phyloP scores from a whole-genome alignment of 2,113 vertebrate genomes.

The Ictidomys tridecemlineatus region DNA sequence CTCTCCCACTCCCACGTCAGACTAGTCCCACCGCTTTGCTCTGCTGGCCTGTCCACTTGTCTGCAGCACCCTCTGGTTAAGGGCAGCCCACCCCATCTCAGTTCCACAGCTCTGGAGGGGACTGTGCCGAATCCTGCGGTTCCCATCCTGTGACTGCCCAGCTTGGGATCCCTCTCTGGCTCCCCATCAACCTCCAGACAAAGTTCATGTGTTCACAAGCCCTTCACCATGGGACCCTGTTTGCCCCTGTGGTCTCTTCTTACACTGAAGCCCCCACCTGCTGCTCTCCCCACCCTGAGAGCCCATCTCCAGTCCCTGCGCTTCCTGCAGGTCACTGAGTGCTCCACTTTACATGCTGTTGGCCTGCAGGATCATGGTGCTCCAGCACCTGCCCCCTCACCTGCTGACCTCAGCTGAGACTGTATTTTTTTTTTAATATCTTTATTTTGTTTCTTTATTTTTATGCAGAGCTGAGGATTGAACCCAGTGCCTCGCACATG shows the following conservation, averaged over 20 bases:
- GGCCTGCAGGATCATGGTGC: neutral
- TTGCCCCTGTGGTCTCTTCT: neutral
- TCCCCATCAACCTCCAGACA: neutral
- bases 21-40: neutral
- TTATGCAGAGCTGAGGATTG: no score
- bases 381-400: neutral
- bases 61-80: neutral
- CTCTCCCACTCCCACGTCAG: neutral
- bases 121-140: no score
- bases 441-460: no score
- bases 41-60: neutral
- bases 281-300: no score
- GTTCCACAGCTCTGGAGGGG: neutral
- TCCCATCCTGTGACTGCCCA: neutral
- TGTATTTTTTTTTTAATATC: no score
- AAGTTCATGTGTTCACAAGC: neutral
- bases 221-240: accelerated
- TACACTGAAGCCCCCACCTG: neutral
- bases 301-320: no score
- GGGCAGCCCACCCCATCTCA: neutral
- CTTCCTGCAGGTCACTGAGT: neutral
- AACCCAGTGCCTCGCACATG: no score
- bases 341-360: neutral
- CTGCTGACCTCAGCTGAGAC: neutral
- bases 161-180: no score